Base-by-base conservation (phyloP, 1,140 invertebrate species). In the Hypsibius dujardini region DNA sequence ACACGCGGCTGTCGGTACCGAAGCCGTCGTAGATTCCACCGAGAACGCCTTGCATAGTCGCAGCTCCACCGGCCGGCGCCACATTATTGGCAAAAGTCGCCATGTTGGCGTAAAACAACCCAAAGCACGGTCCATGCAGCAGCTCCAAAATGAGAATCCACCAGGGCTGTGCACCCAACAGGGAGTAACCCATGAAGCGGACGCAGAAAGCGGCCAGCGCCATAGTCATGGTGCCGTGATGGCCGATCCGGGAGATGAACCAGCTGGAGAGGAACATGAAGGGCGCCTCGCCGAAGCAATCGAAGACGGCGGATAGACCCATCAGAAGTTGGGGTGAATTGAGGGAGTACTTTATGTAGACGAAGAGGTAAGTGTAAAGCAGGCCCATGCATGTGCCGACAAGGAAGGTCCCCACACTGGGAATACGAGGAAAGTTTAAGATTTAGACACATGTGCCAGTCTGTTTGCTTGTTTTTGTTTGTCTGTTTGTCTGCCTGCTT, bases 251-350 rank as follows among this genome's bases (percentile, higher is more conserved):
- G 74, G 86, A 86, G 1, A 95, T 80, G 60, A 95, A 86, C 76
- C 79, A 82, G 71, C 86, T 85, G 28, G 90, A 90, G 14, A 90
- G 76, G 77, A 92, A 91, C 80, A 93, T 89, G 75, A 92, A 90
- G 0, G 90, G 90, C 72, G 92, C 79, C 80, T 94, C 90, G n/a
- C 92, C 92, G 74, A 93, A 87, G 74, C 87, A 89, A 77, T 92
- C 88, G 69, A 92, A 84, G 1, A 85, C 85, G 76, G 87, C 86
- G 1, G 86, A 85, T 1, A 87, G 75, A 1, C 91, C 92, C 79
- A 94, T 85, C 1, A 95, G 77, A 0, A 90, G 87, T 79, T 92
- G 74, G 56, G 67, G 12, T 28, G 72, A 60, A 1, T 47, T 59
- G 2, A 73, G 46, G 40, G 47, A 69, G 40, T 71, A 47, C 15